phyloP scores from a whole-genome alignment of 2,888 invertebrate species.

The Synanthedon formicaeformis region DNA sequence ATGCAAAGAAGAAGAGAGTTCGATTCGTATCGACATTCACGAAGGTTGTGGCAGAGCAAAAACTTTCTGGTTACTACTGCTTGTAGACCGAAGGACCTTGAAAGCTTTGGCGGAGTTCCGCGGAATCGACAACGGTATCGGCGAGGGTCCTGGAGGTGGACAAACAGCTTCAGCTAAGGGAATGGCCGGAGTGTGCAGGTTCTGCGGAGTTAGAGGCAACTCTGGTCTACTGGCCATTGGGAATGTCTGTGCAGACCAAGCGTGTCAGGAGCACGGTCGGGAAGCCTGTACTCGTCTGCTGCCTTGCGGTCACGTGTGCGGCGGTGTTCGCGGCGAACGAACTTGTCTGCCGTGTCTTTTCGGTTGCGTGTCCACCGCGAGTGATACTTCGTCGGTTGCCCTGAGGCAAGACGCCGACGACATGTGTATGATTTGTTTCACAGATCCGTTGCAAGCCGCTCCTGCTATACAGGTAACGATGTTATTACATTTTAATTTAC shows the following conservation, averaged over 20 bases:
- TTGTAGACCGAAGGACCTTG: constrained; percentile 93
- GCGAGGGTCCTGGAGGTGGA: constrained; percentile 13
- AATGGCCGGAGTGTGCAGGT: constrained; percentile 83
- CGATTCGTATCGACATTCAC: constrained; percentile 96
- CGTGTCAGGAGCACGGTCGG: constrained; percentile 88
- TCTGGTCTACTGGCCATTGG: constrained; percentile 90
- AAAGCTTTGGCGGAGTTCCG: constrained; percentile 93
- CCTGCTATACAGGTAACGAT: constrained; percentile 85
- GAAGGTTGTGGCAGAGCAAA: constrained; percentile 96
- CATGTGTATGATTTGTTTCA: constrained; percentile 99
- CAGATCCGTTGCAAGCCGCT: constrained; percentile 94
- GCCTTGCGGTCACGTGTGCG: constrained; percentile 92
- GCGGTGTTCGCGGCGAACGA: constrained; percentile 89
- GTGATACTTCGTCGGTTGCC: constrained; percentile 71
- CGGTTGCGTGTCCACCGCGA: constrained; percentile 75
- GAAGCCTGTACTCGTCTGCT: constrained; percentile 87
- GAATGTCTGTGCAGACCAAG: constrained; percentile 93
- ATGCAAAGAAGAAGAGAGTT: constrained; percentile 96
- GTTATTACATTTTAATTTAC: not conserved
- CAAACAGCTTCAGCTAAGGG: constrained; percentile 23
- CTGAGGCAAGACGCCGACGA: constrained; percentile 97
- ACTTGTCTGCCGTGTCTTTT: constrained; percentile 91
- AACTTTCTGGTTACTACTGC: constrained; percentile 92
- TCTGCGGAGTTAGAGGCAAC: constrained; percentile 88
- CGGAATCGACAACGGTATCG: constrained; percentile 49